Base-by-base conservation (phyloP, 2,113 vertebrate species). In the Passer montanus region DNA sequence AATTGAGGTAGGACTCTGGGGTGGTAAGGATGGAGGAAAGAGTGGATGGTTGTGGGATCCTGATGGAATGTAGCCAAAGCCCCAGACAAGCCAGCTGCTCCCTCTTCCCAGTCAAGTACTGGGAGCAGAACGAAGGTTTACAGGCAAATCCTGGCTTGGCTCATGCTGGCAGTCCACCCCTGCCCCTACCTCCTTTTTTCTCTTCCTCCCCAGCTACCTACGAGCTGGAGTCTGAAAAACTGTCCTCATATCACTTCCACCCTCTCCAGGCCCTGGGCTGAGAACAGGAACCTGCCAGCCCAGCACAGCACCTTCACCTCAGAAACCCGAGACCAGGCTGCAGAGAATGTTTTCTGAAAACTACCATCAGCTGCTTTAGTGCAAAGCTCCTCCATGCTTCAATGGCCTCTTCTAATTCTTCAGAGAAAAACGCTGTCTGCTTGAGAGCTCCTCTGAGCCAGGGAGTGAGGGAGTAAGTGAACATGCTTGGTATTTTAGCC, bases 381-480 rank as follows among this genome's bases (percentile, higher is more conserved):
- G 13, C 35, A 87, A 84, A 82, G 31, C 41, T 78, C 17, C 59
- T 89, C 73, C 26, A n/a, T 4, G 37, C 74, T 76, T 85, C 82
- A 62, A 50, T 16, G 23, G 35, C 31, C 62, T 89, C 90, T 91
- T 85, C 35, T 83, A 60, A 73, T 30, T 74, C 85, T 80, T 93
- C 62, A 87, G 62, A 84, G 66, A 76, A 91, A 41, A 60, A 85
- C 2, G 6, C 31, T 20, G 9, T 14, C 49, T 83, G 55, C 53
- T 46, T 90, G 55, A 93, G 92, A 94, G 70, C 78, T 58, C n/a
- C 50, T 26, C 18, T 1, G 1, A 93, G 55, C n/a, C 2, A 0
- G 43, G 28, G 31, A 83, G 24, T 0, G 1, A 88, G 26, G 20
- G 44, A 81, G 13, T 68, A 72, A 91, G 66, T 11, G 44, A 87